Evolutionary conservation across 2,113 vertebrate genomes (phyloP).

Genomic region (Blennius ocellaris): DNA sequence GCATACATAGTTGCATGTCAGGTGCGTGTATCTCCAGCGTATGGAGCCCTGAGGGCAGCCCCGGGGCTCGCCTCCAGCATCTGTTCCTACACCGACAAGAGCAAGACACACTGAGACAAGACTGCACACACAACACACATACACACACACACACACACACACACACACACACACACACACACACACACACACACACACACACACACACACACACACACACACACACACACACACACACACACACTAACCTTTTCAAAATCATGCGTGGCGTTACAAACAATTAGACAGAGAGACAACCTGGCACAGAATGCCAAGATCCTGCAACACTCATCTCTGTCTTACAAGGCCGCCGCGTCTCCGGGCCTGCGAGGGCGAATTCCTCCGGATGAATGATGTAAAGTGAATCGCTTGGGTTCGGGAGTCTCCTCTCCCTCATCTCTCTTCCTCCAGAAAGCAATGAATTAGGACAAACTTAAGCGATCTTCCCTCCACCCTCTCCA

Average conservation of each 20-base stretch:
- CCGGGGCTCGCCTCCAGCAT: conserved; percentile 76
- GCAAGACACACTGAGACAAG: conserved; percentile 72
- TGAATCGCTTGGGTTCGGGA: neutral
- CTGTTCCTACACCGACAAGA: conserved; percentile 81
- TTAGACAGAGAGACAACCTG: conserved; percentile 57
- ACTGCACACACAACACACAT: conserved; percentile 48
- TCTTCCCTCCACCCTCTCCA: no score
- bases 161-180: conserved; percentile 28
- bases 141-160: conserved; percentile 31
- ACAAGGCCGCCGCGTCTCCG: conserved; percentile 51
- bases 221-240: conserved; percentile 20
- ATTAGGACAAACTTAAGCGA: neutral
- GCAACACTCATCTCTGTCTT: conserved; percentile 49
- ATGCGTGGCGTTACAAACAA: conserved; percentile 62
- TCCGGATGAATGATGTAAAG: conserved; percentile 14
- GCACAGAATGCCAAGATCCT: conserved; percentile 46
- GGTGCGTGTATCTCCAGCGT: conserved; percentile 70
- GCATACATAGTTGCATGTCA: conserved; percentile 58
- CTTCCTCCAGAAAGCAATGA: neutral
- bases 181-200: conserved; percentile 32
- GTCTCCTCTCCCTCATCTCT: neutral
- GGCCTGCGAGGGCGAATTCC: conserved; percentile 19
- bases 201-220: conserved; percentile 31
- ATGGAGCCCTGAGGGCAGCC: conserved; percentile 80
- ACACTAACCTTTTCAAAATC: conserved; percentile 66